phyloP scores from a whole-genome alignment of 1,140 invertebrate genomes.

The Berghia stephanieae region DNA sequence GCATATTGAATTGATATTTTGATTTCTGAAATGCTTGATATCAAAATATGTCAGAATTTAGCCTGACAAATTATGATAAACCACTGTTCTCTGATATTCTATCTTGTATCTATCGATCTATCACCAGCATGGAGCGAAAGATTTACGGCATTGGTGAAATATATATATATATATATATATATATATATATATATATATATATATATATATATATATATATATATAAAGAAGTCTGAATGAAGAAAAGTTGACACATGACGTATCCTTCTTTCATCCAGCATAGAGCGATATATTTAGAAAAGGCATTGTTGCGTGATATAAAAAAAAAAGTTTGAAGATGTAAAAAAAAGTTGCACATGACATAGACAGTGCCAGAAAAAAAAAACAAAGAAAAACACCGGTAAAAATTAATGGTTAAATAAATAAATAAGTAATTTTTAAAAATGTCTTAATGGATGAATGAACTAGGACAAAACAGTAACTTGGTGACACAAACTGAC shows the following conservation, averaged over 20 bases:
- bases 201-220: neutral
- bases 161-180: neutral
- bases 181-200: neutral
- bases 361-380: too few species aligned
- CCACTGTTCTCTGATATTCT: too few species aligned
- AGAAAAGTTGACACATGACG: neutral
- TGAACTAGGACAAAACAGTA: neutral
- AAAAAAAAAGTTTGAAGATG: neutral
- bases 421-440: neutral
- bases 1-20: neutral
- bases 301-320: neutral
- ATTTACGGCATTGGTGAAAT: neutral
- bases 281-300: neutral
- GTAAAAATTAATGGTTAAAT: neutral
- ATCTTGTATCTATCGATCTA: too few species aligned
- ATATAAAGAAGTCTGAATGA: neutral
- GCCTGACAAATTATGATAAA: neutral
- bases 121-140: too few species aligned
- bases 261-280: neutral
- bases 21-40: neutral
- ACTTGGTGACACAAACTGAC: slow-evolving; percentile 9
- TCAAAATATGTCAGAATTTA: neutral
- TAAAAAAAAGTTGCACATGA: too few species aligned
- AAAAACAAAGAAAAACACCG: neutral
- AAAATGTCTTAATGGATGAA: neutral